Conservation (phyloP, 64 coral and sea anemone species). For the Dendronephthya gigantea region DNA sequence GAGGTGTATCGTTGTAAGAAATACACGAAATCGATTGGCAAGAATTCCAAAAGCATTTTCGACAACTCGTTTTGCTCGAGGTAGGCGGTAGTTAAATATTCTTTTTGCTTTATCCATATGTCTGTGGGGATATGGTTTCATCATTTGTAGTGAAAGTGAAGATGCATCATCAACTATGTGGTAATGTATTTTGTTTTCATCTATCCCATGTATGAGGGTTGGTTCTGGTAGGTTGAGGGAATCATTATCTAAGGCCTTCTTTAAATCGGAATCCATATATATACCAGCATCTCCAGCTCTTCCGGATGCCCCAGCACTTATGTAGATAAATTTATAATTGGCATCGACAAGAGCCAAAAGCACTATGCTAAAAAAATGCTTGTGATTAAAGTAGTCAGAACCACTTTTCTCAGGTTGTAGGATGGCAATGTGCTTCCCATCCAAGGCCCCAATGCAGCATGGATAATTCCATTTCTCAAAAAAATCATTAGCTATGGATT, state of each 20-base stretch:
- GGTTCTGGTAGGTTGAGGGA: slow-evolving; percentile 1
- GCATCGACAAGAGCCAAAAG: slow-evolving; percentile 19
- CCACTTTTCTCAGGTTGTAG: not conserved
- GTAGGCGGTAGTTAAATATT: not conserved
- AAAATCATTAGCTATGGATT: too few relatives aligned
- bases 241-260: not conserved
- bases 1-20: not conserved
- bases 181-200: not conserved
- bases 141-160: not conserved
- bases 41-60: slow-evolving; percentile 19
- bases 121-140: slow-evolving; percentile 4
- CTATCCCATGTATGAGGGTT: not conserved
- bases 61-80: not conserved
- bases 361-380: slow-evolving; percentile 17
- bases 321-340: slow-evolving; percentile 17
- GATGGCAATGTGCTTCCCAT: slow-evolving; percentile 30
- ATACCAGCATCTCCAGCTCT: slow-evolving; percentile 23
- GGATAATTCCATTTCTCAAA: slow-evolving; percentile 31
- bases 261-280: not conserved
- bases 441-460: slow-evolving; percentile 19
- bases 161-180: slow-evolving; percentile 3
- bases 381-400: slow-evolving; percentile 25
- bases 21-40: not conserved
- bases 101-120: not conserved
- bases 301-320: not conserved